Base-by-base conservation (phyloP, 1,140 invertebrate genomes). In the Pseudomyrmex concolor region DNA sequence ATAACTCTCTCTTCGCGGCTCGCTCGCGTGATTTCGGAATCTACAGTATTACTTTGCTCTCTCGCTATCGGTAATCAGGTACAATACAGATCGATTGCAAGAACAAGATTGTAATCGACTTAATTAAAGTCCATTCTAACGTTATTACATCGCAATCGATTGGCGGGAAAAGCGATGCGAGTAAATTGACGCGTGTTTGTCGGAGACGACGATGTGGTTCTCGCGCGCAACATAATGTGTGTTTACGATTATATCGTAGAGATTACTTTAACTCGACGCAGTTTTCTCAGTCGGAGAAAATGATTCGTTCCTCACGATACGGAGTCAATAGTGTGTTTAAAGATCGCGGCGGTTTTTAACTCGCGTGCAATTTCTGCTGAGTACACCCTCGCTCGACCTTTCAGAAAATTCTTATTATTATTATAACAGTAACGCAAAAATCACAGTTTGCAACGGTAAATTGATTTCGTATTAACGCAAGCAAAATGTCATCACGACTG, bases 41-140 rank as follows among this genome's bases (percentile, higher is more conserved):
- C 80, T 68, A 34, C 34, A 64, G 60, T 68, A 73, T 87, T 87
- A 87, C 82, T 68, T 83, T 45, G 71, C n/a, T 55, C 72, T 73
- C 51, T 34, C 5, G 4, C 34, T 34, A 22, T 25, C 62, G 63
- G 50, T 67, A 84, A 87, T 87, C 57, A 74, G 64, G 60, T 67
- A 22, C 85, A 70, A 48, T 73, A 43, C 43, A 60, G 62, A 60
- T 15, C 51, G 72, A 62, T 34, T 7, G 19, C 8, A n/a, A 25
- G 13, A 55, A 45, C 50, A 78, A 59, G 64, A 15, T 59, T 59
- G 51, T 59, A 59, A 80, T 80, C 55, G 19, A 57, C 59, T 80
- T 70, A 80, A 80, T 80, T 71, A 71, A 80, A 71, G 66, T 59
- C 60, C 34, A 86, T 84, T 86, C 55, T 63, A 67, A 78, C 54